These are phyloP conservation scores for Chionodraco myersi DNA, from an alignment of 2,113 vertebrate species.

Conservation along the genomic window DNA sequence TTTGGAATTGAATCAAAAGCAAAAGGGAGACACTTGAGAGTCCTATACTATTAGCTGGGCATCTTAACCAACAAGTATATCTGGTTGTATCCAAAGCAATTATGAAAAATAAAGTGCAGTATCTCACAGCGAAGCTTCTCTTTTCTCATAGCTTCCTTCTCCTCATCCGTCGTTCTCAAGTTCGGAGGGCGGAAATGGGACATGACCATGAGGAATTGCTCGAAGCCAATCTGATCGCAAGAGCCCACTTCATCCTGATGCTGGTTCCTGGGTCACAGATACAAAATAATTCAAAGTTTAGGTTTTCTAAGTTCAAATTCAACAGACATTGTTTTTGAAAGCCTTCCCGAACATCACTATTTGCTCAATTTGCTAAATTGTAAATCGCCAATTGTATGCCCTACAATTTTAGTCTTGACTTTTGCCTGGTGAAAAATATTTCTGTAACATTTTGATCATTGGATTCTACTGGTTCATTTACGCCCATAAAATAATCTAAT, in stretches of 20 bases:
- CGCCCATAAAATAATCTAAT: neutral
- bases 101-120: neutral
- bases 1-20: neutral
- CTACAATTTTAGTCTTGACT: neutral
- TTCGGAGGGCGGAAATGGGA: conserved; percentile 91
- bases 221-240: conserved; percentile 88
- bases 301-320: neutral
- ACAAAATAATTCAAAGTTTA: neutral
- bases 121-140: conserved; percentile 92
- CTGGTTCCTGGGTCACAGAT: conserved; percentile 86
- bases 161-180: conserved; percentile 84
- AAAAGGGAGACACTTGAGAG: neutral
- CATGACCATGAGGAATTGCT: conserved; percentile 95
- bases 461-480: neutral
- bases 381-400: neutral
- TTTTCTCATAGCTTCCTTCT: conserved; percentile 82
- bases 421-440: neutral
- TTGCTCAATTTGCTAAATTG: neutral
- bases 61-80: neutral
- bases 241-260: conserved; percentile 79
- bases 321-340: neutral
- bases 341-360: neutral
- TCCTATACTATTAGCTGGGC: neutral
- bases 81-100: neutral
- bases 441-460: neutral